phyloP scores from a whole-genome alignment of 2,797 vertebrate genomes.

The Sebastolobus altivelis region DNA sequence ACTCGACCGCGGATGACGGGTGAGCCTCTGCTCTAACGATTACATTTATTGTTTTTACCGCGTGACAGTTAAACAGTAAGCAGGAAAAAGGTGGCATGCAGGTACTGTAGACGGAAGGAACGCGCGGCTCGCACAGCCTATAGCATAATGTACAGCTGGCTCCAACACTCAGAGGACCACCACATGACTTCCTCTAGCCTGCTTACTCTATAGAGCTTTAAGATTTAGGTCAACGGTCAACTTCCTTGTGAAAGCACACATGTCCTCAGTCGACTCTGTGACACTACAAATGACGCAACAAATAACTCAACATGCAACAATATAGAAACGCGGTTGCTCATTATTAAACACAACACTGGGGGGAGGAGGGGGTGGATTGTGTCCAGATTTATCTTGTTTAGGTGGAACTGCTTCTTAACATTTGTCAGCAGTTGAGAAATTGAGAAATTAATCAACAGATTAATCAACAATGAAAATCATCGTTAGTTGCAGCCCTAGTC shows the following conservation, averaged over 20 bases:
- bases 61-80: conserved; percentile 54
- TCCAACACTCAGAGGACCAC: conserved; percentile 20
- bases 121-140: conserved; percentile 2
- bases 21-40: background rate
- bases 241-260: conserved; percentile 56
- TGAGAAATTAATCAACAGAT: no score
- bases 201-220: conserved; percentile 51
- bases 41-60: conserved; percentile 29
- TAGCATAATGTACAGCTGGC: conserved; percentile 31
- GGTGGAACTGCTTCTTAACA: background rate
- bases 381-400: conserved; percentile 17
- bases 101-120: conserved; percentile 50
- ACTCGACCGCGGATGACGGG: background rate
- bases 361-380: no score
- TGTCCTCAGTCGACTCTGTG: background rate
- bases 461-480: no score
- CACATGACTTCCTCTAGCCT: conserved; percentile 72
- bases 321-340: background rate
- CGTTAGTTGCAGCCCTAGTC: no score
- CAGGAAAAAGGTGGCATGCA: conserved; percentile 52
- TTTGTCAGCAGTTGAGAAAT: conserved; percentile 5
- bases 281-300: conserved; percentile 10
- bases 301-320: conserved; percentile 9
- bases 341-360: background rate
- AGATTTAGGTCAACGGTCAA: conserved; percentile 78